Percentiles rank a stretch among this genome's conserved stretches.
These are phyloP conservation scores for Nebria salina DNA, from an alignment of 2,888 invertebrate species.

Conservation along the genomic window DNA sequence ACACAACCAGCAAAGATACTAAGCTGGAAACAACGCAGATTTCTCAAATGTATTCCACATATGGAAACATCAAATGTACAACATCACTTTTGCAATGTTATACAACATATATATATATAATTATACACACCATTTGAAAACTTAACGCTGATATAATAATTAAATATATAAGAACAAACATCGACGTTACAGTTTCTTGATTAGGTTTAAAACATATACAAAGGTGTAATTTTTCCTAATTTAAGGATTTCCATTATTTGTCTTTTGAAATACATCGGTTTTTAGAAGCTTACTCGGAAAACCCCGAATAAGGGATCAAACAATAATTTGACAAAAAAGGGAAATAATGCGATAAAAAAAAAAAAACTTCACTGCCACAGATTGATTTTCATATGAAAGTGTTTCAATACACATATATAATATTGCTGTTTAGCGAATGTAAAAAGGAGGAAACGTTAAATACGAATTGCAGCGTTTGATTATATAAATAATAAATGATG, in stretches of 20 bases:
- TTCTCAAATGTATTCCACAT: neutral
- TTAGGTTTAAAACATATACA: neutral
- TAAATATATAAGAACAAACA: neutral
- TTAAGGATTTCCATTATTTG: neutral
- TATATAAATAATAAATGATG: neutral
- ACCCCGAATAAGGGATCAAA: conserved; percentile 7
- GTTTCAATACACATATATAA: neutral
- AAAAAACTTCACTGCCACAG: conserved; percentile 21
- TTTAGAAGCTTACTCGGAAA: neutral
- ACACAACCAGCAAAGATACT: neutral
- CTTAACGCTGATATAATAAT: neutral
- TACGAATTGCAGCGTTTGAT: neutral
- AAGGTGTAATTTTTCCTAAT: neutral
- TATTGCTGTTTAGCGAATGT: neutral
- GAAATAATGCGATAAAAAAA: neutral
- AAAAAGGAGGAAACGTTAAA: neutral
- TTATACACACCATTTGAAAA: neutral
- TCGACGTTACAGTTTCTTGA: neutral
- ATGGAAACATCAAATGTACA: neutral
- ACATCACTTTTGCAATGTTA: neutral
- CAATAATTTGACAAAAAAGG: conserved; percentile 15
- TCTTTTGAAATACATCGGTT: neutral
- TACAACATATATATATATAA: conserved; percentile 1
- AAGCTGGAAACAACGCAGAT: neutral
- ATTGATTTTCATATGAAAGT: neutral